Conservation (phyloP, 2,113 vertebrate genomes). For the Aegithalos caudatus region DNA sequence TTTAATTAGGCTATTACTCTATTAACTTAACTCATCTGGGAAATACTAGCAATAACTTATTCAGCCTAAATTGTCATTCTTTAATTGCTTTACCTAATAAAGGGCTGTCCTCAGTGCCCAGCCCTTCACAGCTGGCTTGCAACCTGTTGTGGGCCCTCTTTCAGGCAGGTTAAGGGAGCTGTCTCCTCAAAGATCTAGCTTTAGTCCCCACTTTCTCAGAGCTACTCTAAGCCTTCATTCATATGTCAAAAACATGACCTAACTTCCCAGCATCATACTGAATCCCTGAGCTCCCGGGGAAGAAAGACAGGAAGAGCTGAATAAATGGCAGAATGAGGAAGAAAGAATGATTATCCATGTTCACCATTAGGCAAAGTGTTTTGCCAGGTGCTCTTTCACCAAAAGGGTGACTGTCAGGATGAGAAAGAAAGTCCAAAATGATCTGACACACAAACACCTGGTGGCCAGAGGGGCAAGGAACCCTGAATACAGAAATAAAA, state of each 20-base stretch:
- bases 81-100: neutral
- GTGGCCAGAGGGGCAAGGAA: neutral
- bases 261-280: neutral
- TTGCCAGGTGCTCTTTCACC: neutral
- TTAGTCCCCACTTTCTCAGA: neutral
- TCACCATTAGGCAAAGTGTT: neutral
- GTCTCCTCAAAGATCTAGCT: neutral
- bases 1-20: slow-evolving; percentile 19
- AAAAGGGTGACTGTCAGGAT: neutral
- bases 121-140: neutral
- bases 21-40: neutral
- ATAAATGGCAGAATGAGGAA: neutral
- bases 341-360: neutral
- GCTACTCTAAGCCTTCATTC: neutral
- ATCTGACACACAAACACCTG: neutral
- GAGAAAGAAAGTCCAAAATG: neutral
- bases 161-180: neutral
- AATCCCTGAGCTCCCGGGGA: neutral
- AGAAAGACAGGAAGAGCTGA: neutral
- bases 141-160: neutral
- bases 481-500: neutral
- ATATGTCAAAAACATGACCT: neutral
- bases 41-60: neutral
- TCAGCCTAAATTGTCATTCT: neutral
- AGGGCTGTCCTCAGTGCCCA: neutral